phyloP scores from a whole-genome alignment of 1,140 invertebrate species.

The Drosophila sulfurigaster region DNA sequence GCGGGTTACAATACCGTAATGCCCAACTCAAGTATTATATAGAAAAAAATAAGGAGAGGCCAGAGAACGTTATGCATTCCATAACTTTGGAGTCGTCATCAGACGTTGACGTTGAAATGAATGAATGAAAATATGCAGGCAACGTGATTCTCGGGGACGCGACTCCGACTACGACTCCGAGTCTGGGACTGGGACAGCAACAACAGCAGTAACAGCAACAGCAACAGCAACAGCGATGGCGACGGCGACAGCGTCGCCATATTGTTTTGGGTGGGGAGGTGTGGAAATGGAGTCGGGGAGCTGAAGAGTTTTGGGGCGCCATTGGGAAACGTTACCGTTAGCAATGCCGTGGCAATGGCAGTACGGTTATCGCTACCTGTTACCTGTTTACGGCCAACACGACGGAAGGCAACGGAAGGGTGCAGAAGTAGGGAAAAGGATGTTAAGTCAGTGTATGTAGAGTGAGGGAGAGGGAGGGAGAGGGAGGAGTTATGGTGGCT shows the following conservation, averaged over 20 bases:
- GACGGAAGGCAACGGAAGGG: not conserved
- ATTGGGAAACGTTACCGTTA: slow-evolving; percentile 73
- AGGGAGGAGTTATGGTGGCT: not conserved
- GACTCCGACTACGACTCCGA: slow-evolving; percentile 20
- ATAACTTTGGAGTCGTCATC: slow-evolving; percentile 76
- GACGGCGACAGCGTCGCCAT: slow-evolving; percentile 62
- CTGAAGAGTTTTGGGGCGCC: slow-evolving; percentile 33
- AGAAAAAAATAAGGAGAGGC: not conserved
- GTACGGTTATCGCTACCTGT: slow-evolving; percentile 63
- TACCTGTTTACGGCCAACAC: slow-evolving; percentile 46
- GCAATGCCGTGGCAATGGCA: slow-evolving; percentile 51
- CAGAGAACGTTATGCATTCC: slow-evolving; percentile 74
- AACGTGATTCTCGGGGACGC: slow-evolving; percentile 70
- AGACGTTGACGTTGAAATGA: slow-evolving; percentile 78
- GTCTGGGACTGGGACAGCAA: not conserved
- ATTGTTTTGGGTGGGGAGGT: slow-evolving; percentile 57
- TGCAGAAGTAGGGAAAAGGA: not conserved
- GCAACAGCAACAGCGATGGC: not conserved
- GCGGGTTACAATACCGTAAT: slow-evolving; percentile 20
- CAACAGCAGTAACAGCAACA: not conserved
- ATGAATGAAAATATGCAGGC: slow-evolving; percentile 82
- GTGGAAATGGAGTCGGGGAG: slow-evolving; percentile 18
- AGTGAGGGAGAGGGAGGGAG: too few relatives aligned
- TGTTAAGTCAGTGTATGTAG: not conserved
- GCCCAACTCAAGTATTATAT: slow-evolving; percentile 9